Conservation (phyloP, 2,113 vertebrate species). For the Scytalopus superciliaris region DNA sequence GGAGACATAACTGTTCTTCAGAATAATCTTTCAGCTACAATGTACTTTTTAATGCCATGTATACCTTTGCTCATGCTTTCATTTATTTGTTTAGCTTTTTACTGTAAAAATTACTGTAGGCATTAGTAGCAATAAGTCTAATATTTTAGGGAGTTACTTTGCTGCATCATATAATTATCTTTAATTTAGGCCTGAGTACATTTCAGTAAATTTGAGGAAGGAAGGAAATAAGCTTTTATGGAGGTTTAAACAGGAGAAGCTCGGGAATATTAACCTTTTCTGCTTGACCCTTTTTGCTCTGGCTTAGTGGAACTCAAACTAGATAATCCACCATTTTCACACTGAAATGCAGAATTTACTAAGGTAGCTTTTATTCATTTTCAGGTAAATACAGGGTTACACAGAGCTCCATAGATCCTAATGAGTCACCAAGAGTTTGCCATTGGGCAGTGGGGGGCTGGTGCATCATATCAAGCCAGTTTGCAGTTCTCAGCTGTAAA, state of each 20-base stretch:
- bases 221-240: conserved; percentile 40
- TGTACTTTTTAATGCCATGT: not conserved
- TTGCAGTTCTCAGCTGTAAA: not conserved
- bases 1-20: conserved; percentile 20
- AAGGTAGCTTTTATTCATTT: not conserved
- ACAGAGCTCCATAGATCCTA: not conserved
- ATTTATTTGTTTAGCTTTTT: conserved; percentile 50
- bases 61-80: conserved; percentile 15
- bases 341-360: not conserved
- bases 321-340: not conserved
- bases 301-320: not conserved
- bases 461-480: not conserved
- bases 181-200: conserved; percentile 59
- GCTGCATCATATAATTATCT: conserved; percentile 61
- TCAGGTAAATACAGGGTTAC: not conserved
- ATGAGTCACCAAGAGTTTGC: not conserved
- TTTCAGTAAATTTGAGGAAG: conserved; percentile 42
- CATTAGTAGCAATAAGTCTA: conserved; percentile 55
- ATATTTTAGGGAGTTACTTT: conserved; percentile 59
- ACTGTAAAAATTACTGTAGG: conserved; percentile 13
- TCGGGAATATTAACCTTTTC: conserved; percentile 26
- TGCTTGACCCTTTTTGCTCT: not conserved
- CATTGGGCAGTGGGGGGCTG: not conserved
- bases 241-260: conserved; percentile 38
- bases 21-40: conserved; percentile 23